phyloP scores from a whole-genome alignment of 2,888 invertebrate genomes.

The Hirtodrosophila cameraria region DNA sequence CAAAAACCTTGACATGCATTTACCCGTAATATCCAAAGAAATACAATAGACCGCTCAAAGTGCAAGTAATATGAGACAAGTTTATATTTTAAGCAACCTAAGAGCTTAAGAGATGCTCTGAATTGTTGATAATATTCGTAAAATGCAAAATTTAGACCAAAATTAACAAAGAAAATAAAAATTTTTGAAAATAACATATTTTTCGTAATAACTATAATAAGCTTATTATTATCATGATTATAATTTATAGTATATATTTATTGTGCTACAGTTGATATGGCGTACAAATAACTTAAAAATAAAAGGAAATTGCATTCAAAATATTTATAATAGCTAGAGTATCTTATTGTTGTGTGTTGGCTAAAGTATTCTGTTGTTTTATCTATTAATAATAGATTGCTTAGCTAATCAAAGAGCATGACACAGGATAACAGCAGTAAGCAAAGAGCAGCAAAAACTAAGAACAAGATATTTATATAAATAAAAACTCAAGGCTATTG shows the following conservation, averaged over 20 bases:
- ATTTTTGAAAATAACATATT: too few species aligned
- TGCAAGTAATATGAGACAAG: background rate
- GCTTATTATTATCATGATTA: too few species aligned
- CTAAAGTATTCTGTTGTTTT: background rate
- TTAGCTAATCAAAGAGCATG: conserved; percentile 17
- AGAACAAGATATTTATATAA: background rate
- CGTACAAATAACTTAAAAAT: too few species aligned
- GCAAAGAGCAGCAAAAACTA: background rate
- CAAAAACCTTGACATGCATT: background rate
- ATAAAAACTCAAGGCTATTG: background rate
- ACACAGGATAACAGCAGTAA: too few species aligned
- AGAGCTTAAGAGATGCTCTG: background rate
- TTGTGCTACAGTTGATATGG: too few species aligned
- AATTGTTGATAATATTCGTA: too few species aligned
- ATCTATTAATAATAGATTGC: conserved; percentile 11
- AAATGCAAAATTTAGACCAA: too few species aligned
- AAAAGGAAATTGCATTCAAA: too few species aligned
- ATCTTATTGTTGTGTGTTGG: background rate
- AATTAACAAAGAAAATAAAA: too few species aligned
- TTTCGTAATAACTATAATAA: too few species aligned
- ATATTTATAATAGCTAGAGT: background rate
- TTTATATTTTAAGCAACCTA: background rate
- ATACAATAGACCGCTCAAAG: background rate
- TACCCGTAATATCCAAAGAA: background rate
- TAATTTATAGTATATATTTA: too few species aligned